phyloP scores from a whole-genome alignment of 35 echinoderm and acorn worm species.

The Lytechinus variegatus region DNA sequence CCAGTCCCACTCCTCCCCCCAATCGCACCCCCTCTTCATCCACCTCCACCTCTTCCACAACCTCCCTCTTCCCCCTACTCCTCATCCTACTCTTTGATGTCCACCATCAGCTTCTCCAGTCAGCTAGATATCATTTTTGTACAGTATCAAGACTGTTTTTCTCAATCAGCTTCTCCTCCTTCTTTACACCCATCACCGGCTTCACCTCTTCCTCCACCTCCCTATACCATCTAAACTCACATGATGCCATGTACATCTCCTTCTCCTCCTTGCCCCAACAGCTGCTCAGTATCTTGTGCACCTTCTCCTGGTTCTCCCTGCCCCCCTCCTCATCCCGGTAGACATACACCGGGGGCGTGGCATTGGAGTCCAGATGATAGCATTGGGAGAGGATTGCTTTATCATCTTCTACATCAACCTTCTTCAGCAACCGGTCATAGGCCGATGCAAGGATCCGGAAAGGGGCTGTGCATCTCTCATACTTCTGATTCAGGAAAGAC shows the following conservation, averaged over 20 bases:
- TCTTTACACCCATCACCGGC: neutral
- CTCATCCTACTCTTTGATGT: neutral
- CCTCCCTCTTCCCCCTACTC: neutral
- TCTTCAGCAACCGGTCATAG: constrained; percentile 87
- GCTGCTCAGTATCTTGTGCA: constrained; percentile 78
- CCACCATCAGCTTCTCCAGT: neutral
- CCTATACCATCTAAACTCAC: constrained; percentile 36
- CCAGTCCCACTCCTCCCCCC: neutral
- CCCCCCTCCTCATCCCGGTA: constrained; percentile 48
- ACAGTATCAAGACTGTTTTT: no score
- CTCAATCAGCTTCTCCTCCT: neutral
- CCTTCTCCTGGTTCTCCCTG: constrained; percentile 62
- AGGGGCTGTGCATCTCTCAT: constrained; percentile 70
- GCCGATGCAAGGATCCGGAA: constrained; percentile 81
- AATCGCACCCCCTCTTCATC: neutral
- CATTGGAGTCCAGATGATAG: constrained; percentile 89
- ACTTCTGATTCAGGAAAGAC: constrained; percentile 95
- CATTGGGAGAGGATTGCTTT: constrained; percentile 68
- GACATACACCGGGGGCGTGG: constrained; percentile 80
- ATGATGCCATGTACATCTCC: constrained; percentile 91
- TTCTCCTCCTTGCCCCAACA: constrained; percentile 91
- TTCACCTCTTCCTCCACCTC: neutral
- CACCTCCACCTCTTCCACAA: neutral
- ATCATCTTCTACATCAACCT: constrained; percentile 66
- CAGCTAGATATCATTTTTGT: neutral